Base-by-base conservation (phyloP, 2,797 vertebrate species). In the Melanotaenia maccullochi region DNA sequence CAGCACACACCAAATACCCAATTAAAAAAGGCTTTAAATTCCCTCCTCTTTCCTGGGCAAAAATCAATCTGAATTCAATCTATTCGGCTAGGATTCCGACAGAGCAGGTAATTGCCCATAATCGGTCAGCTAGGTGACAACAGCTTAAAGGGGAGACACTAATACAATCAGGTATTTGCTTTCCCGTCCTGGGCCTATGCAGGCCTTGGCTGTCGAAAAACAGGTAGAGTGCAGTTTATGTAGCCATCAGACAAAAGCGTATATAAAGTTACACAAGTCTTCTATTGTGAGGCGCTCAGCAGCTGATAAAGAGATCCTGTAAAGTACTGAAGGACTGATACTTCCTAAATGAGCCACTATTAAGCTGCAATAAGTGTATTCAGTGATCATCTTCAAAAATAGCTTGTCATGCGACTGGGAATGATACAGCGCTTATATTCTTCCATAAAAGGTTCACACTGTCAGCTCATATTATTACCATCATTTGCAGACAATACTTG, bases 11-110 rank as follows among this genome's bases (percentile, higher is more conserved):
- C 94, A 95, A 95, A 95, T 94, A 95, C 94, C 94, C 94, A 95
- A 95, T 95, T 95, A 95, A 95, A 94, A 94, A 95, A 94, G 94
- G 93, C 94, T 95, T 95, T 95, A 95, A 95, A 95, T 95, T 95
- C 95, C 93, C 93, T 91, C 90, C 93, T 94, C 92, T 95, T 95
- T 95, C 94, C 94, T 91, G 92, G 90, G 92, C 89, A 83, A 93
- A 95, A 95, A 95, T 95, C 95, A 95, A 95, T 95, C 93, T 87
- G 93, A 95, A 95, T 95, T 95, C 93, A 95, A 95, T 95, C 94
- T 94, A 93, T 95, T 93, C 87, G 91, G 93, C 93, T 94, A 88
- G 94, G 93, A 95, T 95, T 94, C 94, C 94, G 94, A 94, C 94
- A 93, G 94, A 94, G 93, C 93, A 95, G 94, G 94, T 95, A 95